Evolutionary conservation across 2,797 vertebrate species (phyloP), one percentile per base, ranked within the genome.

Genomic region (Stomatorhinus walkeri): DNA sequence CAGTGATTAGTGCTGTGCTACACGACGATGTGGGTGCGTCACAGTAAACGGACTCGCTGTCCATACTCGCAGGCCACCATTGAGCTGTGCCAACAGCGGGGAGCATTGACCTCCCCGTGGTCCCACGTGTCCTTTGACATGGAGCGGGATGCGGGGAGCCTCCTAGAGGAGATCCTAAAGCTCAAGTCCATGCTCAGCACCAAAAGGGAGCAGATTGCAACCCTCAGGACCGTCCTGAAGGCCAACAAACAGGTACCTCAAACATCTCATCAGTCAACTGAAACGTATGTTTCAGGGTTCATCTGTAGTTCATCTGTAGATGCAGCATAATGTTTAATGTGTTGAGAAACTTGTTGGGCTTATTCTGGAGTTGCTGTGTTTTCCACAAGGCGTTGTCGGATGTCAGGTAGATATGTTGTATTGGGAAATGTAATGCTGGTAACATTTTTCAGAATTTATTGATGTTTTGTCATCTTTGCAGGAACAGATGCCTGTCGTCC

Each of bases 161-260:
- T 97, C 84, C 89, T 97, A 91, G 96, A 97, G 89, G 97, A 97
- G 89, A 95, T 97, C 0, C 92, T 97, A 22, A 97, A 97, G 89
- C 95, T 97, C 36, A 97, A 96, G 91, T 97, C 97, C n/a, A 94
- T 97, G 76, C 95, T 97, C 87, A 97, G 97, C 94, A 97, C 97
- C 88, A 97, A 97, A 93, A 94, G 96, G 86, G 97, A 97, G 87
- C 97, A 97, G 94, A 97, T 97, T 4, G 96, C 96, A 32, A 97
- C 97, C 0, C 95, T 97, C 83, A 95, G 97, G 92, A 97, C 96
- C 46, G 96, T 97, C 89, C 95, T 97, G 24, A 97, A 97, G 92
- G 97, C 97, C 87, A 97, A 97, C 93, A 97, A 97, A 87, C 97
- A 97, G 96, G 97, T 97, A 92, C 12, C 56, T 4, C 12, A 84